Evolutionary conservation across 2,113 vertebrate genomes (phyloP).

Genomic region (Martes martes): DNA sequence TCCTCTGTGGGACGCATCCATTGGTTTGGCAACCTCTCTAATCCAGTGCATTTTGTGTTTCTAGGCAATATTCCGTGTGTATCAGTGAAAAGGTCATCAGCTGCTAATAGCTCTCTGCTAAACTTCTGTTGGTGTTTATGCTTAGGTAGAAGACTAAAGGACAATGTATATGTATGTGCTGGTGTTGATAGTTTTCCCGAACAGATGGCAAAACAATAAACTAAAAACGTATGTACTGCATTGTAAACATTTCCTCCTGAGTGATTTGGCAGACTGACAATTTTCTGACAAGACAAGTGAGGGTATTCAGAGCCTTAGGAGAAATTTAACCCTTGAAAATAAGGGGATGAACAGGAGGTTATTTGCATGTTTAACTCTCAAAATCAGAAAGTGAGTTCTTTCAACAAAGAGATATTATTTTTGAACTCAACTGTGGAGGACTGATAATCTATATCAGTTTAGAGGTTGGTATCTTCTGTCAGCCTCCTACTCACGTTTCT

Average conservation of each 20-base stretch:
- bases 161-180: not conserved
- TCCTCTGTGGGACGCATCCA: not conserved
- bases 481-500: not conserved
- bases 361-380: slow-evolving; percentile 1
- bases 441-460: not conserved
- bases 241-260: slow-evolving; percentile 42
- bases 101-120: not conserved
- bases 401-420: not conserved
- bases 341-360: not conserved
- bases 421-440: not conserved
- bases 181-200: not conserved
- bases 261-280: slow-evolving; percentile 49
- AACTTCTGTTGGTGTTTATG: not conserved
- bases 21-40: not conserved
- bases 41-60: not conserved
- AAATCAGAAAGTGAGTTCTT: not conserved
- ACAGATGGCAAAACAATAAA: slow-evolving; percentile 60
- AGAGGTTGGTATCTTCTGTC: not conserved
- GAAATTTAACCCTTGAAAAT: slow-evolving; percentile 41
- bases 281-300: not conserved
- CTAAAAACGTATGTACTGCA: slow-evolving; percentile 26
- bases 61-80: not conserved
- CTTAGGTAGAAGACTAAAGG: not conserved
- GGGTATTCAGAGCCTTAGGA: not conserved
- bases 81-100: slow-evolving; percentile 16